phyloP scores from a whole-genome alignment of 2,888 invertebrate species.

The Agrochola circellaris region DNA sequence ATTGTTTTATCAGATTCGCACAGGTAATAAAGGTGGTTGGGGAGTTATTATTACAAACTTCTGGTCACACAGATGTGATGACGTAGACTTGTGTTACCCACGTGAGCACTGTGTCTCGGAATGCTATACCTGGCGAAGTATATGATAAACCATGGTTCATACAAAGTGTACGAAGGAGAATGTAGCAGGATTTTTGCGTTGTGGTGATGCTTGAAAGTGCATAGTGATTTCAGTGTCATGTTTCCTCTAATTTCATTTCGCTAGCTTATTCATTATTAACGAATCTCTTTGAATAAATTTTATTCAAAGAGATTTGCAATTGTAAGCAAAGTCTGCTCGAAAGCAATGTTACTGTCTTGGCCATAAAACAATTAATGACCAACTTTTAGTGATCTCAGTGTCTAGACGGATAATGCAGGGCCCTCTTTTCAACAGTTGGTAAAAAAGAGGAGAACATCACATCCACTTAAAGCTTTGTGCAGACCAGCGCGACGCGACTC shows the following conservation, averaged over 20 bases:
- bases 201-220: background rate
- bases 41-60: too few species aligned
- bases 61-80: too few species aligned
- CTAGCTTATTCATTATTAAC: background rate
- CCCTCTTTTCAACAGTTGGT: background rate
- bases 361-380: conserved; percentile 5
- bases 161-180: background rate
- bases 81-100: too few species aligned
- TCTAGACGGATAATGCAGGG: background rate
- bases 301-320: background rate
- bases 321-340: background rate
- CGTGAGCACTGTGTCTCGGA: too few species aligned
- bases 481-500: too few species aligned
- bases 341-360: background rate
- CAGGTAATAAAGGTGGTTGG: too few species aligned
- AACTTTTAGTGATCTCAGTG: conserved; percentile 4
- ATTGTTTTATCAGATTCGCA: too few species aligned
- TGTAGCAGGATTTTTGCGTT: background rate
- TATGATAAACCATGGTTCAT: too few species aligned
- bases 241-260: background rate
- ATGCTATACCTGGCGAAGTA: too few species aligned
- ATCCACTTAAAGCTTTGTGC: too few species aligned
- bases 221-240: background rate
- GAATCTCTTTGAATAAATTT: too few species aligned
- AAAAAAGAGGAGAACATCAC: background rate